Conservation (phyloP, 2,797 vertebrate species). For the Champsocephalus gunnari region DNA sequence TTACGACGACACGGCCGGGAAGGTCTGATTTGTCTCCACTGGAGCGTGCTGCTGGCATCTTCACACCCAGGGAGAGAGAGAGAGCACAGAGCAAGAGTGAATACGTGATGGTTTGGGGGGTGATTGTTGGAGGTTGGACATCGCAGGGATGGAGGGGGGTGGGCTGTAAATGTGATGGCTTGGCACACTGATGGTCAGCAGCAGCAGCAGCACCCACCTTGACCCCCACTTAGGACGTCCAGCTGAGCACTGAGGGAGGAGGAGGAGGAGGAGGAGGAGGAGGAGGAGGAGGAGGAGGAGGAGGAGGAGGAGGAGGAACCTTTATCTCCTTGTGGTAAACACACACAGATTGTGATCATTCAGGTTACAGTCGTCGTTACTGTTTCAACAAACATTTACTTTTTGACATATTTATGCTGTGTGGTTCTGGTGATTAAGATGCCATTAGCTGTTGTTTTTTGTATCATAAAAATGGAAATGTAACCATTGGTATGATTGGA, state of each 20-base stretch:
- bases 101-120: not conserved
- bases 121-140: constrained; percentile 33
- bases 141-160: constrained; percentile 42
- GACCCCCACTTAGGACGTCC: constrained; percentile 72
- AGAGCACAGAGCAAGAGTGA: constrained; percentile 44
- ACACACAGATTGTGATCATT: not conserved
- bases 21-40: constrained; percentile 83
- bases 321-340: constrained; percentile 20
- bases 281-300: not conserved
- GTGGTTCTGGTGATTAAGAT: too few species aligned
- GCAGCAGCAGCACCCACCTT: constrained; percentile 76
- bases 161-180: constrained; percentile 79
- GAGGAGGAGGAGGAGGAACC: too few species aligned
- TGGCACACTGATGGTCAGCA: constrained; percentile 76
- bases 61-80: constrained; percentile 73
- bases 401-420: too few species aligned
- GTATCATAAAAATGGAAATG: too few species aligned
- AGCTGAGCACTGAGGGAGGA: constrained; percentile 64
- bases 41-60: constrained; percentile 81
- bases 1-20: constrained; percentile 79
- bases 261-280: constrained; percentile 13
- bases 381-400: too few species aligned
- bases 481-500: too few species aligned
- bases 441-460: too few species aligned
- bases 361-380: too few species aligned